These are phyloP conservation scores for Pseudorasbora parva DNA, from an alignment of 2,113 vertebrate genomes.

Conservation along the genomic window DNA sequence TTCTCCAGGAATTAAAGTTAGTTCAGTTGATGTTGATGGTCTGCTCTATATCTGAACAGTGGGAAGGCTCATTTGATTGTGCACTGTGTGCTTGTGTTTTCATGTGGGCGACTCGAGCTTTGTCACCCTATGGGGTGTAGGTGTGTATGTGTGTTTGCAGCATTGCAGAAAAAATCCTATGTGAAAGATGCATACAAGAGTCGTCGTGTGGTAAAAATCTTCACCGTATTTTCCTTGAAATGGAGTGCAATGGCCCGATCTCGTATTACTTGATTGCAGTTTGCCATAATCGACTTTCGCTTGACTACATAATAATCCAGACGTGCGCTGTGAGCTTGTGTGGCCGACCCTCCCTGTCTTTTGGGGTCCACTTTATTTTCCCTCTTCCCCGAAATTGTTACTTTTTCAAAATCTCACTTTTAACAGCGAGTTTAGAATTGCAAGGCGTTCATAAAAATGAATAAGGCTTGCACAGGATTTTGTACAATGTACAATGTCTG, in stretches of 20 bases:
- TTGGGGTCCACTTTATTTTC: slow-evolving; percentile 4
- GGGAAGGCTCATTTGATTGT: slow-evolving; percentile 26
- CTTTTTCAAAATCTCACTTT: not conserved
- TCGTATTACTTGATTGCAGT: slow-evolving; percentile 35
- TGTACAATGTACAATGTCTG: slow-evolving; percentile 4
- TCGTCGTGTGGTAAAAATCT: not conserved
- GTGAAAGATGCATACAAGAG: not conserved
- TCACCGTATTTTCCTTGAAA: slow-evolving; percentile 10
- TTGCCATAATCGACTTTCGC: slow-evolving; percentile 3
- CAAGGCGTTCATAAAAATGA: not conserved
- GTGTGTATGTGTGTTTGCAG: not conserved
- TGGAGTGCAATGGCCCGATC: not conserved
- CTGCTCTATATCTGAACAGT: slow-evolving; percentile 22
- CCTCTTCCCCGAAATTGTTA: not conserved
- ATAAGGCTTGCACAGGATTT: slow-evolving; percentile 14
- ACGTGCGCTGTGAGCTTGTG: not conserved
- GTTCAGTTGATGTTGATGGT: slow-evolving; percentile 1
- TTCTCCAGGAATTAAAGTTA: not conserved
- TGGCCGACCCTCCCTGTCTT: slow-evolving; percentile 17
- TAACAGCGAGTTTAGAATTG: not conserved
- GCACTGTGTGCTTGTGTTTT: slow-evolving; percentile 15
- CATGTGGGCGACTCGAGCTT: not conserved
- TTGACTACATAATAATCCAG: not conserved
- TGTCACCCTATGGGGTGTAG: not conserved
- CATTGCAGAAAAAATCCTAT: not conserved